Conservation (phyloP, 2,113 vertebrate genomes). For the Marmota flaviventris region DNA sequence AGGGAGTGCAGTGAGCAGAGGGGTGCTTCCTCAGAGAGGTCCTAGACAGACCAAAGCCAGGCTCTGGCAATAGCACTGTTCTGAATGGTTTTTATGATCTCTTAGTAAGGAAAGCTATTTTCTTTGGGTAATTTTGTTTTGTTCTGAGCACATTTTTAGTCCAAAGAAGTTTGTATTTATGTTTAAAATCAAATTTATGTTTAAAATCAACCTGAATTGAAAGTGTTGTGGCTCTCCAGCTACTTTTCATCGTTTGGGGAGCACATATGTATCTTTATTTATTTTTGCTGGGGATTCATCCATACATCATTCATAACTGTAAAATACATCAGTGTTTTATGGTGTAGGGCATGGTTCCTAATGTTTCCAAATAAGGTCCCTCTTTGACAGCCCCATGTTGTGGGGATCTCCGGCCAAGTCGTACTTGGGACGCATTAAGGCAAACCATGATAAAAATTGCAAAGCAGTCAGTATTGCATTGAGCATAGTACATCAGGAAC, state of each 20-base stretch:
- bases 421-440: constrained; percentile 5
- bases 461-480: background rate
- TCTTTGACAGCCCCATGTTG: constrained; percentile 10
- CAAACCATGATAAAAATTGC: constrained; percentile 21
- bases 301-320: constrained; percentile 42
- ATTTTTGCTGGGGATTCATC: constrained; percentile 24
- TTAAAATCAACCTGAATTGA: constrained; percentile 39
- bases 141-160: constrained; percentile 19
- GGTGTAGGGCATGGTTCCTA: background rate
- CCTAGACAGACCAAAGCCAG: background rate
- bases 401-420: background rate
- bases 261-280: constrained; percentile 16
- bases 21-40: background rate
- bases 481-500: background rate
- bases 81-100: background rate
- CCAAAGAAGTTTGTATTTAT: constrained; percentile 11
- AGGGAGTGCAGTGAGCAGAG: background rate
- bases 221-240: background rate
- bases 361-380: constrained; percentile 9
- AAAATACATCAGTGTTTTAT: background rate
- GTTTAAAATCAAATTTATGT: constrained; percentile 47
- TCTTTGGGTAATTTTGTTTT: background rate
- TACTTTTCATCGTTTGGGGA: background rate
- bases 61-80: background rate
- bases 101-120: background rate